Base-by-base conservation (phyloP, 1,140 invertebrate genomes). In the Monomorium pharaonis region DNA sequence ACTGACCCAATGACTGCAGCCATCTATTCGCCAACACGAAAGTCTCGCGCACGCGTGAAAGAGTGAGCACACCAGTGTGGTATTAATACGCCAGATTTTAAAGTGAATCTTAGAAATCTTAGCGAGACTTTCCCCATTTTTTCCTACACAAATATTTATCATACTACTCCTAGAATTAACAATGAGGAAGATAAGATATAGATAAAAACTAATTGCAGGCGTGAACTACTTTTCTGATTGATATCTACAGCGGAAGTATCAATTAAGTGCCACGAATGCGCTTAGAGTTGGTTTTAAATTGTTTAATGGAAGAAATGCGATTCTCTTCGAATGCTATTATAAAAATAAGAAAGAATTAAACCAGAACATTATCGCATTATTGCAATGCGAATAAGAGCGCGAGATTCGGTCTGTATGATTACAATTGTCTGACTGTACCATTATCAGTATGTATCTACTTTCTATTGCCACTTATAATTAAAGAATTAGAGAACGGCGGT, bases 1-100 rank as follows among this genome's bases (percentile, higher is more conserved):
- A 58, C 78, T 72, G 78, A 9, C 16, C 78, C 78, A 47, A 47
- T 33, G 67, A 58, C 37, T 56, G 51, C 65, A 44, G 54, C 78
- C 24, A 74, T 58, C 51, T 58, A 18, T 44, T 74, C 67, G 6
- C 24, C 78, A 74, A n/a, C 67, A 60, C 44, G 42, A 47, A 47
- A 30, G 42, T 2, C 47, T 24, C 37, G 54, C 88, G 85, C 88
- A 89, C 78, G 88, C 72, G 87, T 54, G n/a, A 58, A 69, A 80
- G 63, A 75, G 87, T 75, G 72, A 89, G 77, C 72, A 88, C 4
- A n/a, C n/a, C 58, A 80, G 37, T 33, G 65, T 33, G 65, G 21
- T 69, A 30, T 47, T 16, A 14, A 10, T 18, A n/a, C n/a, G 0
- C 9, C 14, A 10, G 0, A 42, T 33, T 88, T 54, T 16, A 47